A percentile compares a stretch with the other conserved stretches of the same genome.
Conservation (phyloP, 2,113 vertebrate genomes). For the Platysteira castanea region DNA sequence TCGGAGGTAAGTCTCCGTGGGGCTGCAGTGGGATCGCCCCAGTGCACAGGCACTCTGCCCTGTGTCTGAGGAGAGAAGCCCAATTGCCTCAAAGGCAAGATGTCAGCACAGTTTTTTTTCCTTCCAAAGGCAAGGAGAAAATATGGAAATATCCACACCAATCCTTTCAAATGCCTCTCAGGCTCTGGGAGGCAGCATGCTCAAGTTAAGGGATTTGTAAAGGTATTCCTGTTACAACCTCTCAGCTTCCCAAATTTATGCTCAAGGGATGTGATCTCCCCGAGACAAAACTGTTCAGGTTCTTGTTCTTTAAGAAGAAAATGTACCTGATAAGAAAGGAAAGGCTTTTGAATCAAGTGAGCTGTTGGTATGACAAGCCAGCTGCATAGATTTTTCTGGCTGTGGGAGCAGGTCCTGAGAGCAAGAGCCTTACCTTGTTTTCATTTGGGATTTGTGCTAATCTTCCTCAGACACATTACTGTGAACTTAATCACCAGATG, state of each 20-base stretch:
- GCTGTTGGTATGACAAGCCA: not conserved
- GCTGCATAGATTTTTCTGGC: not conserved
- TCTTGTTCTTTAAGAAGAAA: not conserved
- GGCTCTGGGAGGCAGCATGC: not conserved
- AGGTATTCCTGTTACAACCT: not conserved
- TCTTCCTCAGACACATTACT: not conserved
- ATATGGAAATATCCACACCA: not conserved
- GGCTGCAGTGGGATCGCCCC: rapidly evolving
- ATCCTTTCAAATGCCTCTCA: not conserved
- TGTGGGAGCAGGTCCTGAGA: not conserved
- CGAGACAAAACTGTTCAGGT: not conserved
- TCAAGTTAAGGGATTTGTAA: not conserved
- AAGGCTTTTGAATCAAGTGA: not conserved
- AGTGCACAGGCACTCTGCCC: not conserved
- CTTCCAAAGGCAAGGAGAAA: not conserved
- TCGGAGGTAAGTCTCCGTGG: conserved; percentile 31
- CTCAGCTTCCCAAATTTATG: not conserved
- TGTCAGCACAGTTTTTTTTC: not conserved
- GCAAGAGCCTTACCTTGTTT: not conserved
- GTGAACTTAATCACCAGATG: not conserved
- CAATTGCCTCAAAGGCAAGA: not conserved
- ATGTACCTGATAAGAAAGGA: not conserved
- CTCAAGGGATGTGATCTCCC: not conserved
- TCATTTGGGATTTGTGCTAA: not conserved
- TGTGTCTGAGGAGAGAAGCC: not conserved